Percentiles rank a stretch among this genome's conserved stretches.
phyloP scores from a whole-genome alignment of 2,113 vertebrate genomes.

The Monopterus albus region DNA sequence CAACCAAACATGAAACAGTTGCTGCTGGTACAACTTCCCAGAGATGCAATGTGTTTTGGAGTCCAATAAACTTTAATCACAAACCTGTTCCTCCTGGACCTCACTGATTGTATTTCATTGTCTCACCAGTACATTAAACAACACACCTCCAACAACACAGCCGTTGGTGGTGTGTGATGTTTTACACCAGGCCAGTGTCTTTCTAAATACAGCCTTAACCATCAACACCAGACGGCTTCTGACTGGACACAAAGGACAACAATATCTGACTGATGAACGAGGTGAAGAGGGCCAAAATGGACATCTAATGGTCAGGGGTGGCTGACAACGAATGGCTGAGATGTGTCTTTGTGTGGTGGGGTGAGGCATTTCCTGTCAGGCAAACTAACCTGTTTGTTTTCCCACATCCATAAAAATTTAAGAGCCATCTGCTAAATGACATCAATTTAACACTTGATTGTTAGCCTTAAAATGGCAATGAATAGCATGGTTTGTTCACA shows the following conservation, averaged over 20 bases:
- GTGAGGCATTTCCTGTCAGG: constrained; percentile 34
- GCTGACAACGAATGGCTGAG: constrained; percentile 10
- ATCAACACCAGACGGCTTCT: constrained; percentile 12
- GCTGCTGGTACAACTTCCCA: too few relatives aligned
- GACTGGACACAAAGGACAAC: constrained; percentile 36
- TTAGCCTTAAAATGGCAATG: background rate
- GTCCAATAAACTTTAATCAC: too few relatives aligned
- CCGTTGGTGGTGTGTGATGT: too few relatives aligned
- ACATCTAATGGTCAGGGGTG: constrained; percentile 38
- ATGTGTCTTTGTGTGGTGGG: constrained; percentile 24
- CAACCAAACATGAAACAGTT: too few relatives aligned
- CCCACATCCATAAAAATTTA: constrained; percentile 21
- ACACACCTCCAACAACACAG: too few relatives aligned
- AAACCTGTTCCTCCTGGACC: too few relatives aligned
- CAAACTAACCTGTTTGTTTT: constrained; percentile 29
- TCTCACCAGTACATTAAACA: too few relatives aligned
- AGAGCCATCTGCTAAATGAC: background rate
- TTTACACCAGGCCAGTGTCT: too few relatives aligned
- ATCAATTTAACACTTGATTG: too few relatives aligned
- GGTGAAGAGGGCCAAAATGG: constrained; percentile 52
- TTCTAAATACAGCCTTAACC: too few relatives aligned
- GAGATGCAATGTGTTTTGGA: too few relatives aligned
- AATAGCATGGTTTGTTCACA: background rate
- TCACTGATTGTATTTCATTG: too few relatives aligned
- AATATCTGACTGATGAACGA: constrained; percentile 47